These are phyloP conservation scores for Gerris buenoi DNA, from an alignment of 1,140 invertebrate species.

Conservation along the genomic window DNA sequence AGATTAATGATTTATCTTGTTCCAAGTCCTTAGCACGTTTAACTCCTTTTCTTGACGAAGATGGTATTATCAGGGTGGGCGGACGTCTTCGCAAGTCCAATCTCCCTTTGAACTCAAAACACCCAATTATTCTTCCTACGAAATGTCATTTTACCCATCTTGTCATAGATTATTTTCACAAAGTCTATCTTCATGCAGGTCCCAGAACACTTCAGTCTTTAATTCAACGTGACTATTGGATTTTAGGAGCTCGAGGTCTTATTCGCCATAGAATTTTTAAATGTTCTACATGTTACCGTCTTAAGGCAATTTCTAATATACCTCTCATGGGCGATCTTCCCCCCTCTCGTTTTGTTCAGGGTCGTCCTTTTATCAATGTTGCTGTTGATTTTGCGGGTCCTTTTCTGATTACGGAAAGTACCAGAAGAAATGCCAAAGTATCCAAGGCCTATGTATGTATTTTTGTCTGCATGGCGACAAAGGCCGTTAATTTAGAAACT, in stretches of 20 bases:
- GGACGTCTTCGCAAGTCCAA: conserved; percentile 25
- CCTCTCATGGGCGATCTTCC: conserved; percentile 22
- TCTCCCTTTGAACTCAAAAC: conserved; percentile 25
- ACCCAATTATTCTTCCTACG: conserved; percentile 28
- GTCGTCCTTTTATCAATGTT: conserved; percentile 16
- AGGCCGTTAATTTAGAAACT: conserved; percentile 24
- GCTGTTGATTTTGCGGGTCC: conserved; percentile 5
- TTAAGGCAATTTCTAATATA: conserved; percentile 11
- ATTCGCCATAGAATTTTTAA: conserved; percentile 16
- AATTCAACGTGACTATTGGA: conserved; percentile 26
- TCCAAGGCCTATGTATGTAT: conserved; percentile 25
- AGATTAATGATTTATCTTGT: neutral
- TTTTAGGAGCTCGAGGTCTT: conserved; percentile 17
- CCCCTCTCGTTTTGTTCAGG: conserved; percentile 19
- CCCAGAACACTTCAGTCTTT: conserved; percentile 21
- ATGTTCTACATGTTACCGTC: conserved; percentile 23
- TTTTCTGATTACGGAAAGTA: neutral
- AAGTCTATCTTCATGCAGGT: conserved; percentile 24
- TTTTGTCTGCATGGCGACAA: conserved; percentile 22
- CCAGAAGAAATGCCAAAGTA: conserved; percentile 9
- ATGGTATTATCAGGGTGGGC: conserved; percentile 28
- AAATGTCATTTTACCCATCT: conserved; percentile 13
- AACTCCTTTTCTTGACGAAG: conserved; percentile 24
- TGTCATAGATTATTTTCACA: conserved; percentile 22
- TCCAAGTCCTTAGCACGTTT: neutral